Base-by-base conservation (phyloP, 2,113 vertebrate genomes). In the Suncus etruscus region DNA sequence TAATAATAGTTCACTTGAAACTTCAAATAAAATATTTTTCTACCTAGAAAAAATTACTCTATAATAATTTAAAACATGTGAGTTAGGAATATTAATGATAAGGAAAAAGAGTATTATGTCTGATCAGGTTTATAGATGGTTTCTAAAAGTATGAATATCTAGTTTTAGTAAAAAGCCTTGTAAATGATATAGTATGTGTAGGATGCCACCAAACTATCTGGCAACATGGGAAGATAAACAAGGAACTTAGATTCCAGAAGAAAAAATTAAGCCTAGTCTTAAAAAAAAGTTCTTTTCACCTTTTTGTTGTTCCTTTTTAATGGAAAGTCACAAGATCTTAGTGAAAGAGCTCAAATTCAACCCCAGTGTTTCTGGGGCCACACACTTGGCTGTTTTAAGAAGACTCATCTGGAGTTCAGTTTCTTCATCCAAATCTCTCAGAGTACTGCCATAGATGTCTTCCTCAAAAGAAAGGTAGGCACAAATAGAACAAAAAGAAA, bases 401-500 rank as follows among this genome's bases (percentile, higher is more conserved):
- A 61, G 15, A 16, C 16, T 61, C 16, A 61, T 16, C 58, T 61
- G 18, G 58, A 61, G 18, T 61, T 61, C 4, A 61, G 22, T 61
- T 61, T 20, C 58, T 22, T 61, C 22, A 22, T 61, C 18, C 3
- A 20, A 61, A 29, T 86, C 66, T 87, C 94, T 88, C 47, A 83
- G 18, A 45, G 69, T 45, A 61, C 54, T 96, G 72, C 91, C 76
- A 50, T 66, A 79, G 39, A 78, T 72, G 58, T 68, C 93, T 93
- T 96, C 94, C 96, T 69, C 0, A 9, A 69, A 77, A 65, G 12
- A 84, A 24, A 14, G 68, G 9, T n/a, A 6, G 14, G 27, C 10
- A 61, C 11, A 93, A 91, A 94, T 61, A 95, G 78, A 74, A 80
- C 91, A 29, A 95, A 95, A 18, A 70, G 80, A 95, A 84, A 95